phyloP scores from a whole-genome alignment of 2,888 invertebrate genomes.

The Mantis religiosa region DNA sequence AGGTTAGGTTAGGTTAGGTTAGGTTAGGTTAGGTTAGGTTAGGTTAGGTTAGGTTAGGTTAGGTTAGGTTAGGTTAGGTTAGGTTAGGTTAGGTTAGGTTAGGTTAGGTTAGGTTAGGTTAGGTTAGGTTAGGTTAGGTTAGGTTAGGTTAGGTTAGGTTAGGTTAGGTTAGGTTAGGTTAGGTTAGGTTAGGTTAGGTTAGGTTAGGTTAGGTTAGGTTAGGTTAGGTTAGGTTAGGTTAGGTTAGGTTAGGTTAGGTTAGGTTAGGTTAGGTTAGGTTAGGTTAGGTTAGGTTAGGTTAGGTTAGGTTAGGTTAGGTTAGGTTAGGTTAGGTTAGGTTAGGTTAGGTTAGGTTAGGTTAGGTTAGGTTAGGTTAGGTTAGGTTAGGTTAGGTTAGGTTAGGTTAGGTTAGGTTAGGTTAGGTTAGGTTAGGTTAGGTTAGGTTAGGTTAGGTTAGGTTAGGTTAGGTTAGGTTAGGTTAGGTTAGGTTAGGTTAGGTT shows the following conservation, averaged over 20 bases:
- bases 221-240: constrained; percentile 14
- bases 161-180: constrained; percentile 20
- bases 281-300: constrained; percentile 32
- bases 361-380: constrained; percentile 32
- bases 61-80: constrained; percentile 33
- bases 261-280: constrained; percentile 30
- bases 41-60: constrained; percentile 33
- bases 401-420: constrained; percentile 8
- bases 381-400: constrained; percentile 34
- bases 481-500: too few relatives aligned
- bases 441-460: neutral
- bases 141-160: too few relatives aligned
- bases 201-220: constrained; percentile 30
- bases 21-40: neutral
- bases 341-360: neutral
- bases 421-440: neutral
- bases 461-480: neutral
- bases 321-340: too few relatives aligned
- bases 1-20: constrained; percentile 13
- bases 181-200: neutral
- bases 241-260: constrained; percentile 30
- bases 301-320: too few relatives aligned
- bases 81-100: neutral
- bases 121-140: too few relatives aligned
- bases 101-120: too few relatives aligned